phyloP scores from a whole-genome alignment of 1,140 invertebrate genomes.

The Pseudachorutes palmiensis region DNA sequence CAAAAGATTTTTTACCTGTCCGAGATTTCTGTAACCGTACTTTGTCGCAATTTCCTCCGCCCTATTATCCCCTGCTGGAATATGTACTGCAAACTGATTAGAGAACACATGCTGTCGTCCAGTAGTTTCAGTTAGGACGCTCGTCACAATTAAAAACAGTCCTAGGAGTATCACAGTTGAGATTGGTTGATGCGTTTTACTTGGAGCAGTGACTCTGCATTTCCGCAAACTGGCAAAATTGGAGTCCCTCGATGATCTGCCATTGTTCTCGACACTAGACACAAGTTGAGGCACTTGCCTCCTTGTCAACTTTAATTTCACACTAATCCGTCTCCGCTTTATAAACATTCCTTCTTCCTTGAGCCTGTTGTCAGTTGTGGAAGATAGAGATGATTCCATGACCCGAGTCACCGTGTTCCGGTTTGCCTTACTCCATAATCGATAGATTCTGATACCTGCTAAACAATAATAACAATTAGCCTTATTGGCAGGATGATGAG shows the following conservation, averaged over 20 bases:
- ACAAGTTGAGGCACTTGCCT: no score
- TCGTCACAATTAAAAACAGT: background rate
- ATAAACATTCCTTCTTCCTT: background rate
- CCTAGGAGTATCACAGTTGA: background rate
- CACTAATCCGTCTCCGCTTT: constrained; percentile 1
- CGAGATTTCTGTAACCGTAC: constrained; percentile 56
- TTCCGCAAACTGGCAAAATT: background rate
- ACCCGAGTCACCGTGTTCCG: no score
- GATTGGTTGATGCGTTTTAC: background rate
- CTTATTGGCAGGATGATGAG: no score
- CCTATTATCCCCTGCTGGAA: constrained; percentile 51
- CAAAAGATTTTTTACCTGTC: no score
- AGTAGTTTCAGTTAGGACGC: background rate
- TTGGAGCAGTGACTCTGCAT: background rate
- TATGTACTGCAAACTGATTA: constrained; percentile 70
- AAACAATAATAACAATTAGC: background rate
- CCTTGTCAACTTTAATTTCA: background rate
- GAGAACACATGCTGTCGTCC: constrained; percentile 48
- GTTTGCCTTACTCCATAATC: no score
- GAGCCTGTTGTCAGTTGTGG: background rate
- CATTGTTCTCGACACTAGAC: no score
- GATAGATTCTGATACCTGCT: background rate
- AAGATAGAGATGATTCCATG: no score
- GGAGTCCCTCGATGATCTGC: no score
- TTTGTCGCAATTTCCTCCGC: constrained; percentile 52